A percentile compares a stretch with the other conserved stretches of the same genome.
Conservation (phyloP, 2,888 invertebrate genomes). For the Phymatocera aterrima region DNA sequence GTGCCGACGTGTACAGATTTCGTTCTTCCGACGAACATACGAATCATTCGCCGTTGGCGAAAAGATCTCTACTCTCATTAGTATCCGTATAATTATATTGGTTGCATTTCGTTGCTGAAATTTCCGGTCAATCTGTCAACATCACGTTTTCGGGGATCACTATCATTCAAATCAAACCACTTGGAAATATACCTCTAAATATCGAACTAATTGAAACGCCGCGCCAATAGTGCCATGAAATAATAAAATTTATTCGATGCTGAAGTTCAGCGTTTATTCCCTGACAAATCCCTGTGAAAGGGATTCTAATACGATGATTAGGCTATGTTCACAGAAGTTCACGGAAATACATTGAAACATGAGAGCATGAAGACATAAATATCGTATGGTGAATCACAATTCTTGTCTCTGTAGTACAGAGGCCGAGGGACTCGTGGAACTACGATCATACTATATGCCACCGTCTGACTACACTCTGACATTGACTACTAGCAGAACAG, state of each 20-base stretch:
- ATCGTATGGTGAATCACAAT: slow-evolving; percentile 12
- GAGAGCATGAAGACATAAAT: neutral
- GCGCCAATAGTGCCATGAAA: neutral
- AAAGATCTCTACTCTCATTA: slow-evolving; percentile 1
- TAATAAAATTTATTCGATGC: neutral
- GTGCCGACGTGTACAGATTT: slow-evolving; percentile 32
- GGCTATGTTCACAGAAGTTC: neutral
- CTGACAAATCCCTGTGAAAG: neutral
- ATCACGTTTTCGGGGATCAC: neutral
- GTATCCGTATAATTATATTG: slow-evolving; percentile 15
- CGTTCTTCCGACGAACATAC: slow-evolving; percentile 36
- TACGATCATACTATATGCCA: neutral
- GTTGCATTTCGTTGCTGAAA: neutral
- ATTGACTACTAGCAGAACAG: slow-evolving; percentile 2
- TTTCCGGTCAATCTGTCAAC: neutral
- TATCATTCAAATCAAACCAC: no score
- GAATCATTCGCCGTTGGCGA: slow-evolving; percentile 16
- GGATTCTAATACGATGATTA: neutral
- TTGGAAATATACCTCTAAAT: no score
- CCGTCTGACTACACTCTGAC: slow-evolving; percentile 20
- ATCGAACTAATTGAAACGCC: no score
- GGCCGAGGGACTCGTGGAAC: slow-evolving; percentile 10
- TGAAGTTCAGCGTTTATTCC: neutral
- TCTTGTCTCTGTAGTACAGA: neutral
- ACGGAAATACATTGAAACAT: neutral